A percentile compares a stretch with the other conserved stretches of the same genome.
Evolutionary conservation across 2,888 invertebrate species (phyloP).

Genomic region (Cyrtodaria siliqua): DNA sequence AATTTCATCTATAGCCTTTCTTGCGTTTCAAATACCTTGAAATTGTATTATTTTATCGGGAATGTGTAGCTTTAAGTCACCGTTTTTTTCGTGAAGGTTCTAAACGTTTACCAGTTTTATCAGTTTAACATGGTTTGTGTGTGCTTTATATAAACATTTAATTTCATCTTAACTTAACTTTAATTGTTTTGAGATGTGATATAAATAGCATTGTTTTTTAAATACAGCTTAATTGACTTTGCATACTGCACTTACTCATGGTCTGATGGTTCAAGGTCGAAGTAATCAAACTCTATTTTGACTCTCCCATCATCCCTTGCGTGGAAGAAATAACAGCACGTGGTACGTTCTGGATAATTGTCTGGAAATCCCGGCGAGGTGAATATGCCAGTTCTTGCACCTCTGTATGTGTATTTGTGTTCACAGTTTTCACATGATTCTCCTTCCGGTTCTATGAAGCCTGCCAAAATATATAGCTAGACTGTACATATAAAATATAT

Average conservation of each 20-base stretch:
- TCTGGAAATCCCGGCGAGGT: constrained; percentile 80
- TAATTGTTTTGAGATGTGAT: no score
- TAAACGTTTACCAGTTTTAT: no score
- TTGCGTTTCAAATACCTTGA: no score
- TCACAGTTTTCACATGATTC: constrained; percentile 59
- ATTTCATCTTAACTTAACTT: no score
- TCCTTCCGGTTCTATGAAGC: constrained; percentile 38
- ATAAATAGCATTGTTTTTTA: no score
- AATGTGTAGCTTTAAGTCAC: no score
- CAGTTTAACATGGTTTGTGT: no score
- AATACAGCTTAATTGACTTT: no score
- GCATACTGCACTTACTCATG: constrained; percentile 61
- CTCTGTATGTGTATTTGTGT: constrained; percentile 59
- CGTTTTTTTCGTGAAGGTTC: no score
- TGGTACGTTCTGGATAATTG: constrained; percentile 74
- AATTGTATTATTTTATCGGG: no score
- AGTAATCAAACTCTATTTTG: constrained; percentile 78
- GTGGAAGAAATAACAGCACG: constrained; percentile 80
- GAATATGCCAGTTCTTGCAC: constrained; percentile 73
- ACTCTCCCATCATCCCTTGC: constrained; percentile 78
- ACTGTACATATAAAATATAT: not conserved
- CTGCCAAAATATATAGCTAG: constrained; percentile 9
- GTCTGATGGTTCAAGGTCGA: constrained; percentile 75
- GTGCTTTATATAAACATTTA: no score
- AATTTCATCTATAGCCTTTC: no score